Evolutionary conservation across 2,797 vertebrate species (phyloP).

Genomic region (Helostoma temminkii): DNA sequence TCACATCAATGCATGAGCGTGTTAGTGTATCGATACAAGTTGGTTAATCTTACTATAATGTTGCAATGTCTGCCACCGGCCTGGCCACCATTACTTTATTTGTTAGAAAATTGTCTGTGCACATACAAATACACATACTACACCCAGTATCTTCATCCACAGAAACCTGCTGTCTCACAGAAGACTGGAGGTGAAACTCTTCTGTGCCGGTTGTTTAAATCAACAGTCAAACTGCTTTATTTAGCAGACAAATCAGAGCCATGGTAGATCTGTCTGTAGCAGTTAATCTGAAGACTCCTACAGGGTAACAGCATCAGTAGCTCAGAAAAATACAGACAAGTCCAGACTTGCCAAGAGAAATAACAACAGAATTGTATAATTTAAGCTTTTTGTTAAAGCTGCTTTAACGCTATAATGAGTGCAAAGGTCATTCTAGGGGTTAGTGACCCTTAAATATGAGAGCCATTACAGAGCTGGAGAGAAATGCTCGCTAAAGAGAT

Average conservation of each 20-base stretch:
- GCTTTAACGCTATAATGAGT: conserved; percentile 24
- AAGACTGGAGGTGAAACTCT: no score
- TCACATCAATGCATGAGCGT: no score
- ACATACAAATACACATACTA: no score
- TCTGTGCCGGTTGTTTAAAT: conserved; percentile 31
- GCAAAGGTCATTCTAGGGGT: conserved; percentile 23
- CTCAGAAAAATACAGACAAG: conserved; percentile 20
- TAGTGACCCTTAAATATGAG: conserved; percentile 15
- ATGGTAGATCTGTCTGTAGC: conserved; percentile 1
- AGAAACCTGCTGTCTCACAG: neutral
- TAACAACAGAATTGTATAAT: neutral
- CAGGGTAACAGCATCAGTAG: conserved; percentile 24
- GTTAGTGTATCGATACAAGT: no score
- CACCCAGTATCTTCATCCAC: neutral
- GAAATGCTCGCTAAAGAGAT: conserved; percentile 11
- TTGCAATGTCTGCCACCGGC: no score
- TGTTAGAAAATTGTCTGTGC: no score
- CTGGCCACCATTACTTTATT: no score
- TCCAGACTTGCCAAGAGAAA: neutral
- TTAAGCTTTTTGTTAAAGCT: conserved; percentile 18
- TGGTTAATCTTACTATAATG: no score
- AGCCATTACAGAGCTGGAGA: conserved; percentile 25
- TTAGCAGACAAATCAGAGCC: conserved; percentile 22
- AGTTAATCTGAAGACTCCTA: conserved; percentile 15
- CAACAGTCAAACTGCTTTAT: conserved; percentile 17